A percentile compares a stretch with the other conserved stretches of the same genome.
These are phyloP conservation scores for Leucopsar rothschildi DNA, from an alignment of 2,113 vertebrate species.

Conservation along the genomic window DNA sequence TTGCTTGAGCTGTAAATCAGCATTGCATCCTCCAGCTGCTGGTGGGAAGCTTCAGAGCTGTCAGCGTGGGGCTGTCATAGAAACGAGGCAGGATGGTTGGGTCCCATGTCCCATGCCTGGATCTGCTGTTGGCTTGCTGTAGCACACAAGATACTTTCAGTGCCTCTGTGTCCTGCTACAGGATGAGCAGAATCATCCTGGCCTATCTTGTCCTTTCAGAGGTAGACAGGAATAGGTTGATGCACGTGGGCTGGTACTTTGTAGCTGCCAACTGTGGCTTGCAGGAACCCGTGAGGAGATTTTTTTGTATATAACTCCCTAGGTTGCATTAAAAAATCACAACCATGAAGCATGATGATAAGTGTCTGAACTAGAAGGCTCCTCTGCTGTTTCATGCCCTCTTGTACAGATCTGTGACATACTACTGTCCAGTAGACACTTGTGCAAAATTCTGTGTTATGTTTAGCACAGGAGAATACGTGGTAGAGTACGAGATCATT, in stretches of 20 bases:
- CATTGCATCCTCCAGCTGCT: not conserved
- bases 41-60: not conserved
- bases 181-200: not conserved
- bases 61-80: accelerated
- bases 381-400: not conserved
- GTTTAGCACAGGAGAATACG: not conserved
- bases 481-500: not conserved
- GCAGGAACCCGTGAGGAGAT: not conserved
- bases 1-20: not conserved
- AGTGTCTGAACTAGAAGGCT: not conserved
- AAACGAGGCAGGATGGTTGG: not conserved
- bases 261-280: not conserved
- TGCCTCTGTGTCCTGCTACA: not conserved
- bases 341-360: not conserved
- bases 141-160: not conserved
- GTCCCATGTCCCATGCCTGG: not conserved
- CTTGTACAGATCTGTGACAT: not conserved
- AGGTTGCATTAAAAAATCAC: not conserved
- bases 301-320: not conserved
- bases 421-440: not conserved
- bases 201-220: not conserved
- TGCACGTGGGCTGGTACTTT: not conserved
- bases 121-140: not conserved
- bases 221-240: not conserved
- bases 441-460: not conserved